Conservation (phyloP, 2,113 vertebrate species). For the Tragelaphus buxtoni region DNA sequence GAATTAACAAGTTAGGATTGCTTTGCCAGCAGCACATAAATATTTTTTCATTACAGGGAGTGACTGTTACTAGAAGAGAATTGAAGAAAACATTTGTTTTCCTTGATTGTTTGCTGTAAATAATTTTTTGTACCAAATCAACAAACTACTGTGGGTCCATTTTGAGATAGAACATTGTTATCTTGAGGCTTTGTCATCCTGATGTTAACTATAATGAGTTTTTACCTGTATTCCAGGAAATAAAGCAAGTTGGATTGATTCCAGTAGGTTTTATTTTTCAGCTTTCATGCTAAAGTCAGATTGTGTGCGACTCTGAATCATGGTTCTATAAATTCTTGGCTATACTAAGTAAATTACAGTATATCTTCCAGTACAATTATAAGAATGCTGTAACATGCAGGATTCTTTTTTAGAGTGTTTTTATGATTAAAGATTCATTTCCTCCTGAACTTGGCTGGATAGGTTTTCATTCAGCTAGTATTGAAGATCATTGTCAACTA, state of each 20-base stretch:
- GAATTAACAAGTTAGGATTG: conserved; percentile 44
- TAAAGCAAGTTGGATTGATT: conserved; percentile 50
- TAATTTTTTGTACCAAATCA: conserved; percentile 32
- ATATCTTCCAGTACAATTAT: conserved; percentile 59
- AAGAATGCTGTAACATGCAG: conserved; percentile 38
- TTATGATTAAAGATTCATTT: conserved; percentile 60
- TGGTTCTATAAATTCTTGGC: conserved; percentile 67
- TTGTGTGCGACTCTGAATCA: conserved; percentile 66
- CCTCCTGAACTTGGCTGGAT: conserved; percentile 33
- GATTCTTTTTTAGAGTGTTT: conserved; percentile 42
- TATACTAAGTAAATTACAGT: conserved; percentile 71
- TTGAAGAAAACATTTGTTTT: conserved; percentile 53
- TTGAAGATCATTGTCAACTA: background rate
- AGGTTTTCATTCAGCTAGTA: conserved; percentile 41
- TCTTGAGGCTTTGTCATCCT: conserved; percentile 28
- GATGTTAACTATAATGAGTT: conserved; percentile 27
- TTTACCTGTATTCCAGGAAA: conserved; percentile 60
- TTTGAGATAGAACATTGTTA: conserved; percentile 8
- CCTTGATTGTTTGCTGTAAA: conserved; percentile 42
- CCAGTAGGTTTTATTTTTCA: conserved; percentile 59
- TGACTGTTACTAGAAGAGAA: conserved; percentile 36
- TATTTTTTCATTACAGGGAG: conserved; percentile 42
- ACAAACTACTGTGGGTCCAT: background rate
- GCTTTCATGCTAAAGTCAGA: conserved; percentile 59
- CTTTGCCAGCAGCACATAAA: conserved; percentile 40